Conservation (phyloP, 92 coral and sea anemone genomes). For the Nematostella vectensis region DNA sequence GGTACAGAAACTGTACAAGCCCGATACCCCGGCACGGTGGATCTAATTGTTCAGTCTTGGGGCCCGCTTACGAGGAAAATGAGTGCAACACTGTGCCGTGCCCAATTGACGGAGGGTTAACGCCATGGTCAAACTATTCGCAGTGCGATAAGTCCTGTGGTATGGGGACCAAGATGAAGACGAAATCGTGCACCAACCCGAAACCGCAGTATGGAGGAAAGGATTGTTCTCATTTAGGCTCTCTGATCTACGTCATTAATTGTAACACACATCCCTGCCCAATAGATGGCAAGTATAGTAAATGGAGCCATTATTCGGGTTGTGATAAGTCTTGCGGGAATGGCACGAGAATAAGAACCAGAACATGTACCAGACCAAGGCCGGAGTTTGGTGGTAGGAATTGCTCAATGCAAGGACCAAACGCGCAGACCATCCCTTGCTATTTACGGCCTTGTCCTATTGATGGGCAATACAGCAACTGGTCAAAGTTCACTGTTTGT, state of each 20-base stretch:
- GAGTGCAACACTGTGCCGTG: conserved; percentile 50
- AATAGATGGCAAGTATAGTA: conserved; percentile 46
- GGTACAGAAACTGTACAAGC: conserved; percentile 57
- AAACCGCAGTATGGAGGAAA: conserved; percentile 37
- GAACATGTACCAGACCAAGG: conserved; percentile 45
- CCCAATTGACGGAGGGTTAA: conserved; percentile 51
- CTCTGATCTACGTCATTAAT: conserved; percentile 6
- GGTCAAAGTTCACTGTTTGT: conserved; percentile 51
- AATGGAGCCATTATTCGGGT: conserved; percentile 46
- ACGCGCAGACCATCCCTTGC: conserved; percentile 23
- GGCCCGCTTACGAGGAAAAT: conserved; percentile 36
- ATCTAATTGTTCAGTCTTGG: conserved; percentile 46
- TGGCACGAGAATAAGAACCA: conserved; percentile 29
- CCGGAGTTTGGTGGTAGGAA: conserved; percentile 49
- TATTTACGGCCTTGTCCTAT: conserved; percentile 41
- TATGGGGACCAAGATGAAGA: conserved; percentile 28
- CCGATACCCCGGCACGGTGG: conserved; percentile 79
- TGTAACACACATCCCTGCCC: conserved; percentile 52
- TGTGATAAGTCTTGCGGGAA: conserved; percentile 45
- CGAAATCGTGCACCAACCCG: conserved; percentile 36
- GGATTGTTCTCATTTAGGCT: conserved; percentile 18
- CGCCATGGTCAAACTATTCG: conserved; percentile 33
- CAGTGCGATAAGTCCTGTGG: conserved; percentile 33
- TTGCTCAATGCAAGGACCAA: conserved; percentile 35
- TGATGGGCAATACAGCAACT: conserved; percentile 31